Evolutionary conservation across 2,888 invertebrate genomes (phyloP).

Genomic region (Synanthedon andrenaeformis): DNA sequence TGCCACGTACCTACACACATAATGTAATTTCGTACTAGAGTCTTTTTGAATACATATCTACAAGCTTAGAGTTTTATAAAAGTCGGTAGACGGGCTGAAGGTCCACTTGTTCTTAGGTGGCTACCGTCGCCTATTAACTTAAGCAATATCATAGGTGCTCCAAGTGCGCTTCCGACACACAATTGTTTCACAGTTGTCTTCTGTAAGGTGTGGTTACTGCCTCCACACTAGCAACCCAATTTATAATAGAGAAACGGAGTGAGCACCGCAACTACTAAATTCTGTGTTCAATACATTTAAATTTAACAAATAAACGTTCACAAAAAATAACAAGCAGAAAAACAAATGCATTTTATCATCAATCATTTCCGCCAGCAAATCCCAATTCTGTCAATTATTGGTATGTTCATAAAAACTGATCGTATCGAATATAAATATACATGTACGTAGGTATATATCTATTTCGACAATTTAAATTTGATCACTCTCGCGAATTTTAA

Average conservation of each 20-base stretch:
- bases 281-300: too few species aligned
- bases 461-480: slow-evolving; percentile 19
- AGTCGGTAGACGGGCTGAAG: neutral
- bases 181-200: too few species aligned
- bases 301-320: too few species aligned
- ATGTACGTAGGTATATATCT: neutral
- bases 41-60: neutral
- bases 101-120: neutral
- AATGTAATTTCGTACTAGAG: neutral
- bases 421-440: neutral
- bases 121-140: neutral
- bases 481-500: slow-evolving; percentile 19
- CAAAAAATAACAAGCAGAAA: neutral
- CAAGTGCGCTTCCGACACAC: too few species aligned
- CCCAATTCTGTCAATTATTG: slow-evolving; percentile 3
- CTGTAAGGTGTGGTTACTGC: too few species aligned
- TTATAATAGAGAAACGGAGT: too few species aligned
- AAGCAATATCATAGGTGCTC: too few species aligned
- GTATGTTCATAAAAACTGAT: neutral
- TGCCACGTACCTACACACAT: neutral
- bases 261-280: too few species aligned
- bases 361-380: neutral
- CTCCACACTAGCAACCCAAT: too few species aligned
- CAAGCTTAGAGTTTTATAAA: neutral
- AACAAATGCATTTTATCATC: neutral